Evolutionary conservation across 2,888 invertebrate genomes (phyloP).

Genomic region (Acleris cristana): DNA sequence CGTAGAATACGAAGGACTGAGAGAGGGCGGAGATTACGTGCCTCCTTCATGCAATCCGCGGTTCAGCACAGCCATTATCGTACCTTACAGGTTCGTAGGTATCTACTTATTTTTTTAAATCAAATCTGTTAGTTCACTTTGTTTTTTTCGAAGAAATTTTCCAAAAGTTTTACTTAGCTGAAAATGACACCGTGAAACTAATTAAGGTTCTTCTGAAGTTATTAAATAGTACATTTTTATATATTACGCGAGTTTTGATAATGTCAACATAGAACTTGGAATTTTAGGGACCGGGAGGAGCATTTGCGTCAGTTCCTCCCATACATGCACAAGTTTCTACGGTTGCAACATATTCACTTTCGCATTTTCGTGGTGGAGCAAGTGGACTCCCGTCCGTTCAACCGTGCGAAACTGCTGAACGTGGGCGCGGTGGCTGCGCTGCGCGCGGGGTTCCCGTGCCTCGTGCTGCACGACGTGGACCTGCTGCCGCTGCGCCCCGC

Average conservation of each 20-base stretch:
- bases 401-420: slow-evolving; percentile 94
- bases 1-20: slow-evolving; percentile 59
- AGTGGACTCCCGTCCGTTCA: slow-evolving; percentile 89
- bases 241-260: no score
- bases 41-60: slow-evolving; percentile 72
- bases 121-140: no score
- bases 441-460: slow-evolving; percentile 89
- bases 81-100: slow-evolving; percentile 86
- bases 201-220: no score
- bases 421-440: slow-evolving; percentile 92
- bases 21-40: slow-evolving; percentile 70
- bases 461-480: slow-evolving; percentile 96
- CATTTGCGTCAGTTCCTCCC: slow-evolving; percentile 91
- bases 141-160: slow-evolving; percentile 23
- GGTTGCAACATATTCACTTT: slow-evolving; percentile 92
- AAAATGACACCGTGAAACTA: no score
- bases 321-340: slow-evolving; percentile 93
- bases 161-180: background rate
- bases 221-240: no score
- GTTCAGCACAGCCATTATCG: slow-evolving; percentile 90
- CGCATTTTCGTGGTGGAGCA: slow-evolving; percentile 95
- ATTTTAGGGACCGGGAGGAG: slow-evolving; percentile 86
- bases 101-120: no score
- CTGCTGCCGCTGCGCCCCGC: slow-evolving; percentile 91
- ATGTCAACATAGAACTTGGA: background rate